These are phyloP conservation scores for Lordiphosa clarofinis DNA, from an alignment of 1,140 invertebrate species.

Conservation along the genomic window DNA sequence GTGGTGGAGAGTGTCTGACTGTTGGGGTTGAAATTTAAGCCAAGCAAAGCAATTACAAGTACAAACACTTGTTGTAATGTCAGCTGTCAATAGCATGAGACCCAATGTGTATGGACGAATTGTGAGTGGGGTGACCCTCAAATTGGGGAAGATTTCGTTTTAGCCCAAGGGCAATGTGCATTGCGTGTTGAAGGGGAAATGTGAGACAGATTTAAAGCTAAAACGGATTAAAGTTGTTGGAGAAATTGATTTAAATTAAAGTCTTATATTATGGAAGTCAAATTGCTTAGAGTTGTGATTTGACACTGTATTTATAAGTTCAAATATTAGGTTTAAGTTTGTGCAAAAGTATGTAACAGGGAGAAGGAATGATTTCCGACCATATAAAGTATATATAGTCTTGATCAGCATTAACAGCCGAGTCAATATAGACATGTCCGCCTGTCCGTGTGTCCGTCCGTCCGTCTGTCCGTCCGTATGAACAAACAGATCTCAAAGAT, in stretches of 20 bases:
- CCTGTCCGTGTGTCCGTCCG: too few species aligned
- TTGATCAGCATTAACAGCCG: too few species aligned
- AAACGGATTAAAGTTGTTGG: conserved; percentile 11
- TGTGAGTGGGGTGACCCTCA: conserved; percentile 15
- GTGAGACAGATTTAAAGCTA: conserved; percentile 5
- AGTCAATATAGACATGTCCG: too few species aligned
- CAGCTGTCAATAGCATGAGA: conserved; percentile 52
- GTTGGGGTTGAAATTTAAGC: conserved; percentile 42
- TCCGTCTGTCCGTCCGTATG: too few species aligned
- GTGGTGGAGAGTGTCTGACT: conserved; percentile 5
- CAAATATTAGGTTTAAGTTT: too few species aligned
- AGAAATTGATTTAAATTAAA: conserved; percentile 2
- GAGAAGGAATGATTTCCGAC: too few species aligned
- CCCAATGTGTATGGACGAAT: conserved; percentile 7
- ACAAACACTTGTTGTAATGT: conserved; percentile 57
- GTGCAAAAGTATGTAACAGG: too few species aligned
- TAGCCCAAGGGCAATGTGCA: conserved; percentile 11
- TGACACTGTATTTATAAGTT: too few species aligned
- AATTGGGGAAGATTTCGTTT: conserved; percentile 17
- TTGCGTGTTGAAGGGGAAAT: neutral
- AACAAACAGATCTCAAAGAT: too few species aligned
- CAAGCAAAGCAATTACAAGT: conserved; percentile 45
- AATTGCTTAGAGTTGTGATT: too few species aligned
- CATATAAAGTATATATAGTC: too few species aligned
- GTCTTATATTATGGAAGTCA: too few species aligned